These are phyloP conservation scores for Brachypodius melanocephalos DNA, from an alignment of 2,113 vertebrate species.

Conservation along the genomic window DNA sequence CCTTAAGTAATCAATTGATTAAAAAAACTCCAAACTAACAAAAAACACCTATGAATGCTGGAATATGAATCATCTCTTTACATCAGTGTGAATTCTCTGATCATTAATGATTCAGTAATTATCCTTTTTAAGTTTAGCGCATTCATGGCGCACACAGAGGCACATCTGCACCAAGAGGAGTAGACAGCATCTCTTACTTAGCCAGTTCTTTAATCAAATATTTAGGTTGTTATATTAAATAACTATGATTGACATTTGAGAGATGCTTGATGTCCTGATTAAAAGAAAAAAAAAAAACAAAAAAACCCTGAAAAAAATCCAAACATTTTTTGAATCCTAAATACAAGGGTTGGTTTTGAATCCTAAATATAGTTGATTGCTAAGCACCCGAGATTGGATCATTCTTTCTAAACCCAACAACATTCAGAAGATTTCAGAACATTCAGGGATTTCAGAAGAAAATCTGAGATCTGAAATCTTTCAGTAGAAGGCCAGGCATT, in stretches of 20 bases:
- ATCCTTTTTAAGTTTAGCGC: neutral
- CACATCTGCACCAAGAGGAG: neutral
- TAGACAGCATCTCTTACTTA: neutral
- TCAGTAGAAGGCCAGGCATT: neutral
- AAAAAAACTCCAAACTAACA: neutral
- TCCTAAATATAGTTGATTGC: neutral
- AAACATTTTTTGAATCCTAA: neutral
- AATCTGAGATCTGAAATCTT: no score
- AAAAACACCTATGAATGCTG: neutral
- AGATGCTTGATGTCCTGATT: neutral
- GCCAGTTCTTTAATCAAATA: neutral
- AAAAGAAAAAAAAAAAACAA: neutral
- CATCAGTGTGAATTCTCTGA: neutral
- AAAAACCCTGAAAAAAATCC: neutral
- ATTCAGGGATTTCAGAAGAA: neutral
- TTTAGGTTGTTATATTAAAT: neutral
- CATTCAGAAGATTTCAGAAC: neutral
- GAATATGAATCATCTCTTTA: neutral
- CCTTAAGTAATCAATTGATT: neutral
- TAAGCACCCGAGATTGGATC: neutral
- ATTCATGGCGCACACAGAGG: neutral
- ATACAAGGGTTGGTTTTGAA: fast-evolving
- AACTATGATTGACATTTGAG: neutral
- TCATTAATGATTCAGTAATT: neutral
- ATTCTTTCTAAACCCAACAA: neutral